Percentiles rank a stretch among this genome's conserved stretches.
phyloP scores from a whole-genome alignment of 2,113 vertebrate species.

The Equus quagga region DNA sequence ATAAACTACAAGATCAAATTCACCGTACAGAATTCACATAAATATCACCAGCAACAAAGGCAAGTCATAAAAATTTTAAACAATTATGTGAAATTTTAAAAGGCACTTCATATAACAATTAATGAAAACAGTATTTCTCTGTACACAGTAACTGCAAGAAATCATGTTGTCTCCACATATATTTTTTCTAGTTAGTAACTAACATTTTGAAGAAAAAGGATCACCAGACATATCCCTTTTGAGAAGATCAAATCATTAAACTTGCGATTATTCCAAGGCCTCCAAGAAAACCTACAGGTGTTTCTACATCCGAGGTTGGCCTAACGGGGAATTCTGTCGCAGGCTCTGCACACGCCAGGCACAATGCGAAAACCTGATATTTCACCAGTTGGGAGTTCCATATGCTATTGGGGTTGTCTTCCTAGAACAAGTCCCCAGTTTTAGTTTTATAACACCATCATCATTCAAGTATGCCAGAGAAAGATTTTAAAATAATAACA shows the following conservation, averaged over 20 bases:
- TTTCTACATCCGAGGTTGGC: conserved; percentile 5
- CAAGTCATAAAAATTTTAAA: conserved; percentile 74
- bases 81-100: conserved; percentile 76
- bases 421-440: conserved; percentile 26
- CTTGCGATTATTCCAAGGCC: conserved; percentile 19
- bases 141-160: conserved; percentile 64
- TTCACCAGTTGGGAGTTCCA: background rate
- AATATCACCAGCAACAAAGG: conserved; percentile 68
- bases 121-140: conserved; percentile 67
- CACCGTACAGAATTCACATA: conserved; percentile 68
- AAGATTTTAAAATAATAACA: conserved; percentile 39
- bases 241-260: conserved; percentile 46
- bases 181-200: conserved; percentile 66
- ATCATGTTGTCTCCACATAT: conserved; percentile 60
- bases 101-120: conserved; percentile 79
- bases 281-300: conserved; percentile 44
- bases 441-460: conserved; percentile 64
- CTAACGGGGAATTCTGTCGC: conserved; percentile 21
- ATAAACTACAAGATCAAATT: conserved; percentile 61
- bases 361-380: conserved; percentile 11
- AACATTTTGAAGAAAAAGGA: conserved; percentile 67
- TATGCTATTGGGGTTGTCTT: background rate
- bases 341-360: background rate
- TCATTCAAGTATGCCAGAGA: conserved; percentile 63
- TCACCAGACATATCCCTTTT: conserved; percentile 50